Evolutionary conservation across 2,888 invertebrate species (phyloP).

Genomic region (Graphium colonna): DNA sequence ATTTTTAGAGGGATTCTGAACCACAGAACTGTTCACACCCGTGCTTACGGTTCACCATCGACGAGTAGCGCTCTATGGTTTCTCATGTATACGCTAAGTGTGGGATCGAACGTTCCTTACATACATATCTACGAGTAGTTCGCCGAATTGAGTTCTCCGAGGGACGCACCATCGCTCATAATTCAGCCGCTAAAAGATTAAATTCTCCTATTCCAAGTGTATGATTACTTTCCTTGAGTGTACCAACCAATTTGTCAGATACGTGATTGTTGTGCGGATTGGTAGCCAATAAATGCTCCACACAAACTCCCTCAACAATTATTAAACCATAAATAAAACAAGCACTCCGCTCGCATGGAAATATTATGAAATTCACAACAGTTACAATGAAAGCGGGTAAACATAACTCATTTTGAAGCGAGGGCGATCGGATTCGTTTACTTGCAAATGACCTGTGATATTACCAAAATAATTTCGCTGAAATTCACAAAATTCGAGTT

Average conservation of each 20-base stretch:
- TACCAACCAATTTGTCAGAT: slow-evolving; percentile 17
- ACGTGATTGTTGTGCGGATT: slow-evolving; percentile 21
- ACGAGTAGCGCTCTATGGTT: no score
- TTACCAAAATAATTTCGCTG: no score
- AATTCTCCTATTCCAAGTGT: slow-evolving; percentile 5
- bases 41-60: no score
- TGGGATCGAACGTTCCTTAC: slow-evolving; percentile 34
- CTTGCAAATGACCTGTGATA: slow-evolving; percentile 12
- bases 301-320: slow-evolving; percentile 10
- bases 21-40: no score
- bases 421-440: slow-evolving; percentile 16
- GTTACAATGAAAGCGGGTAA: slow-evolving; percentile 18
- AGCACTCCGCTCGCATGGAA: slow-evolving; percentile 8
- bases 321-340: slow-evolving; percentile 23
- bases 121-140: slow-evolving; percentile 25
- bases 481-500: no score
- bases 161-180: slow-evolving; percentile 19
- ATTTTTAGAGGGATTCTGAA: no score
- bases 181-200: slow-evolving; percentile 23
- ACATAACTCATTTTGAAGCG: slow-evolving; percentile 16
- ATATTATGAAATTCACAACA: slow-evolving; percentile 22
- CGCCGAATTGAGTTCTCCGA: slow-evolving; percentile 11
- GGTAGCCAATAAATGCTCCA: background rate
- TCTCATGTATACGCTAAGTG: no score
- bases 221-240: slow-evolving; percentile 20